Conservation (phyloP, 2,797 vertebrate genomes). For the Gephyroberyx darwinii region DNA sequence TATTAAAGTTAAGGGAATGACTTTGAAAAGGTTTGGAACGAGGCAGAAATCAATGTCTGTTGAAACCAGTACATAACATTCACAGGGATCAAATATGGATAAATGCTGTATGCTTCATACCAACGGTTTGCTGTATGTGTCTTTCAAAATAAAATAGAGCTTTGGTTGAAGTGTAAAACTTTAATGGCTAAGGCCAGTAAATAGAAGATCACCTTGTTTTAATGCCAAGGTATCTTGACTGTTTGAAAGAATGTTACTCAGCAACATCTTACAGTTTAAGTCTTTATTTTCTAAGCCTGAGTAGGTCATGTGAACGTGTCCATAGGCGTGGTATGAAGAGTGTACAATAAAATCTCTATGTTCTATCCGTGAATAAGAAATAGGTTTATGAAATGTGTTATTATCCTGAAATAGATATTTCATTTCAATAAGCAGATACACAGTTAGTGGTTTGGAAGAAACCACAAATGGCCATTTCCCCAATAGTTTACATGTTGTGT, state of each 20-base stretch:
- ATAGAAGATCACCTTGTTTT: constrained; percentile 30
- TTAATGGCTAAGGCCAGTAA: constrained; percentile 19
- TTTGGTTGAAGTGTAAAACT: constrained; percentile 11
- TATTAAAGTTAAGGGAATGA: not conserved
- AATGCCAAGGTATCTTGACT: constrained; percentile 13
- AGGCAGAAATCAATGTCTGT: constrained; percentile 15
- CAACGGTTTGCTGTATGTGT: constrained; percentile 32
- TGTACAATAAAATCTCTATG: constrained; percentile 37
- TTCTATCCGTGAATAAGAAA: constrained; percentile 50
- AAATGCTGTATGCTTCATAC: constrained; percentile 26
- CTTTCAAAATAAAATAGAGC: constrained; percentile 7
- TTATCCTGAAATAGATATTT: constrained; percentile 45
- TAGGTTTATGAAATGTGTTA: constrained; percentile 33
- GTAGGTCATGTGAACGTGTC: constrained; percentile 14
- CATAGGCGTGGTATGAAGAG: constrained; percentile 17
- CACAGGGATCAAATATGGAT: constrained; percentile 28
- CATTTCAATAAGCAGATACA: constrained; percentile 21
- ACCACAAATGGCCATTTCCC: constrained; percentile 20
- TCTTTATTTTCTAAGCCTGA: constrained; percentile 45
- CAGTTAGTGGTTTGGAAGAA: constrained; percentile 32
- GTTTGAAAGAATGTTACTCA: constrained; percentile 39
- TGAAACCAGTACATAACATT: not conserved
- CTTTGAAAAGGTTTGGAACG: not conserved
- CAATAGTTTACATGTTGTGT: constrained; percentile 39
- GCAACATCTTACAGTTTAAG: constrained; percentile 45